Conservation (phyloP, 2,888 invertebrate genomes). For the Eilema caniola region DNA sequence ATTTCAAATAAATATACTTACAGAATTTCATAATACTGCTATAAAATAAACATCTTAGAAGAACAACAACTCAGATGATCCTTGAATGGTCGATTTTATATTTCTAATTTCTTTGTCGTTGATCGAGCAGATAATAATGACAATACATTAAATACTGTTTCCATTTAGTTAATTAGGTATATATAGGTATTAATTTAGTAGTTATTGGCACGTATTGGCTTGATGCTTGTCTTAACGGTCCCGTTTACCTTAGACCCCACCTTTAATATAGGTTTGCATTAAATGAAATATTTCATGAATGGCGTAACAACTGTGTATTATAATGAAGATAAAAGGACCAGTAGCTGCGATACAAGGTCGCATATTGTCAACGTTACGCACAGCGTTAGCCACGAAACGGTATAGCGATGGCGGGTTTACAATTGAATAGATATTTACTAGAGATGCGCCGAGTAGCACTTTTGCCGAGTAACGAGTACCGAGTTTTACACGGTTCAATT, state of each 20-base stretch:
- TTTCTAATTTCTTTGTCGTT: constrained; percentile 41
- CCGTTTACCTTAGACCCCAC: constrained; percentile 53
- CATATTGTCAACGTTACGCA: constrained; percentile 62
- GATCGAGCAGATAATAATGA: constrained; percentile 41
- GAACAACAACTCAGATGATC: too few relatives aligned
- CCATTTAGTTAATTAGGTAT: too few relatives aligned
- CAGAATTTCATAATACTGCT: too few relatives aligned
- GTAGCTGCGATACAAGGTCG: constrained; percentile 60
- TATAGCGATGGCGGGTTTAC: constrained; percentile 48
- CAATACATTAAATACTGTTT: constrained; percentile 24
- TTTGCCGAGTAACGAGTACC: too few relatives aligned
- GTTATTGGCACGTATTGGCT: constrained; percentile 39
- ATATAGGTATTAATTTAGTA: too few relatives aligned
- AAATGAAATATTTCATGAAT: constrained; percentile 61
- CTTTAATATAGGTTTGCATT: constrained; percentile 49
- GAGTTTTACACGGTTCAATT: too few relatives aligned
- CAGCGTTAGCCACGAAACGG: constrained; percentile 45
- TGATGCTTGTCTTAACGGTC: constrained; percentile 48
- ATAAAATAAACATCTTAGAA: too few relatives aligned
- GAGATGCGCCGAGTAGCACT: too few relatives aligned
- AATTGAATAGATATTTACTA: constrained; percentile 55
- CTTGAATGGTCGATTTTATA: not conserved
- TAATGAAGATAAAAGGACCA: constrained; percentile 68
- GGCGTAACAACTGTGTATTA: constrained; percentile 58
- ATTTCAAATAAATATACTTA: constrained; percentile 4